Percentiles rank a stretch among this genome's conserved stretches.
These are phyloP conservation scores for Neodiprion virginianus DNA, from an alignment of 1,140 invertebrate species.

Conservation along the genomic window DNA sequence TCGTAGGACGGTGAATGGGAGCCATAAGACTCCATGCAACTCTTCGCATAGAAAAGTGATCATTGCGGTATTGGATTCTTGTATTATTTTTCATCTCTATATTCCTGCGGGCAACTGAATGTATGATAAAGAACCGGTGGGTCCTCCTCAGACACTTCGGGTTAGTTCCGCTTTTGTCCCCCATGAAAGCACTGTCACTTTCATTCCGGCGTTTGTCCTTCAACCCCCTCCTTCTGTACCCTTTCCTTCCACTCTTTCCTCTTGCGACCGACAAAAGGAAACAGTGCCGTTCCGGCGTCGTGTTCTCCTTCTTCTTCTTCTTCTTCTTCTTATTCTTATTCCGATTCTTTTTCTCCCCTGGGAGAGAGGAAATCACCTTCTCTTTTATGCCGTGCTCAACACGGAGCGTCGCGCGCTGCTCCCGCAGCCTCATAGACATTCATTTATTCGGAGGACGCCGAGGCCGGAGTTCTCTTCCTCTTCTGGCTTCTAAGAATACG, in stretches of 20 bases:
- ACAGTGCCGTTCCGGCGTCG: background rate
- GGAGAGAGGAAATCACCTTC: background rate
- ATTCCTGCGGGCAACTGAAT: no score
- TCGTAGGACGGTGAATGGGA: no score
- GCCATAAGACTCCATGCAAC: no score
- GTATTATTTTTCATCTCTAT: no score
- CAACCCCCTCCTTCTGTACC: background rate
- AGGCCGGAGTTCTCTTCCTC: background rate
- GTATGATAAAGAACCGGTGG: no score
- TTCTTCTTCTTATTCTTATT: background rate
- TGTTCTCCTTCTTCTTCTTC: background rate
- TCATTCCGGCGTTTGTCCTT: background rate
- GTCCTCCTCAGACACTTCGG: no score
- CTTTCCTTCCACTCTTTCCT: background rate
- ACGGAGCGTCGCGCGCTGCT: background rate
- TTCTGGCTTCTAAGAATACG: slow-evolving; percentile 1
- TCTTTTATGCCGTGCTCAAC: background rate
- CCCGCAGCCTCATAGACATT: background rate
- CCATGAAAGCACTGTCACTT: slow-evolving; percentile 4
- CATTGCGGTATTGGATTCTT: no score
- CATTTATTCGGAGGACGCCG: background rate
- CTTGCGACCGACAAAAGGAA: background rate
- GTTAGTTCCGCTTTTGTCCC: background rate
- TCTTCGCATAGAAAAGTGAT: no score
- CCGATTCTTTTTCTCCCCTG: background rate